Evolutionary conservation across 2,113 vertebrate species (phyloP).

Genomic region (Elaphurus davidianus): DNA sequence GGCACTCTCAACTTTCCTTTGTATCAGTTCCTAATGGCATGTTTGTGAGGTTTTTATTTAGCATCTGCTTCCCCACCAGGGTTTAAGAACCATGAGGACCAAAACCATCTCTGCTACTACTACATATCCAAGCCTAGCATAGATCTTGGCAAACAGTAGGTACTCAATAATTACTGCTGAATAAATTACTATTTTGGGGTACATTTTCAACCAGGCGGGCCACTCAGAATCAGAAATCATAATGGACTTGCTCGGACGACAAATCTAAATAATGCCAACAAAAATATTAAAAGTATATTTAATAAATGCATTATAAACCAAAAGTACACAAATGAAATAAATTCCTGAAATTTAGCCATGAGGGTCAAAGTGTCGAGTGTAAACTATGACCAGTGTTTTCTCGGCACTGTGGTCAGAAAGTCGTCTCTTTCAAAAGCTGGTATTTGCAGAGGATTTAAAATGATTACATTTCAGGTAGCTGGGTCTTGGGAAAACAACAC

Average conservation of each 20-base stretch:
- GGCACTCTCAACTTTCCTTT: background rate
- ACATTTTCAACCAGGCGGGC: background rate
- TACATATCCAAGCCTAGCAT: background rate
- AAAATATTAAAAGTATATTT: background rate
- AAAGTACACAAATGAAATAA: background rate
- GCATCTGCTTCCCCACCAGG: background rate
- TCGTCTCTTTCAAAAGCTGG: fast-evolving
- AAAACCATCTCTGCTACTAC: background rate
- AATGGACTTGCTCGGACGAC: background rate
- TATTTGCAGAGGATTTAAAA: background rate
- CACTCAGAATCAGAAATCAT: background rate
- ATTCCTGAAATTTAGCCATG: background rate
- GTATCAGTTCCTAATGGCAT: too few species aligned
- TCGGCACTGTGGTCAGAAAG: background rate
- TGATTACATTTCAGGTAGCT: background rate
- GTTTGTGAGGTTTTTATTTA: background rate
- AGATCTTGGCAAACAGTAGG: background rate
- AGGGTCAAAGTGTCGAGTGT: background rate
- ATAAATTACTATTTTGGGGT: background rate
- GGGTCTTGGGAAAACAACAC: background rate
- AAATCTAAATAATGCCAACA: background rate
- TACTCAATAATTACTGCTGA: background rate
- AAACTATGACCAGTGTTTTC: background rate
- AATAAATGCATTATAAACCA: background rate
- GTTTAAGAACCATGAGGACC: background rate